Conservation (phyloP, 2,113 vertebrate genomes). For the Nyctereutes procyonoides region DNA sequence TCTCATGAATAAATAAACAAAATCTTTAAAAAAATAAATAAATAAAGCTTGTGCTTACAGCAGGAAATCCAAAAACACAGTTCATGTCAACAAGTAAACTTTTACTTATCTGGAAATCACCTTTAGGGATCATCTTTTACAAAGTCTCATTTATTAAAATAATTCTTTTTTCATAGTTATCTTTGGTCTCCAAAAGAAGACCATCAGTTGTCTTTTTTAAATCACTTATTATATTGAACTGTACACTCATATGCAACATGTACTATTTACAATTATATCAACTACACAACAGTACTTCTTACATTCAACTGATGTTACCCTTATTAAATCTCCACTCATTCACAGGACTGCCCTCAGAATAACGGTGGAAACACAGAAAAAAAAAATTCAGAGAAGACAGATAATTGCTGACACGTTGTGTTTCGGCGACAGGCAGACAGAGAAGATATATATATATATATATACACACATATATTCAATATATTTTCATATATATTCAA, state of each 20-base stretch:
- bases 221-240: not conserved
- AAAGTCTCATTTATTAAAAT: not conserved
- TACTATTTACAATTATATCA: constrained; percentile 4
- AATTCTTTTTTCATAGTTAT: not conserved
- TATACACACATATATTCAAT: too few species aligned
- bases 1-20: too few species aligned
- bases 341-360: not conserved
- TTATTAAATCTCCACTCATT: not conserved
- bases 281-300: not conserved
- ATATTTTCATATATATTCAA: too few species aligned
- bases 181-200: not conserved
- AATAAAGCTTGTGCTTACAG: not conserved
- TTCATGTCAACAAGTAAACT: not conserved
- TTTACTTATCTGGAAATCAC: not conserved
- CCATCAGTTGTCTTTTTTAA: not conserved
- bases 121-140: not conserved
- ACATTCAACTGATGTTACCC: not conserved
- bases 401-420: not conserved
- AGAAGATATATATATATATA: too few species aligned
- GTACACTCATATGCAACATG: not conserved
- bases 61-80: not conserved
- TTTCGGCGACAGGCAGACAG: too few species aligned
- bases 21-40: not conserved
- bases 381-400: not conserved
- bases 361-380: not conserved